Evolutionary conservation across 1,140 invertebrate species (phyloP).

Genomic region (Hycleus cichorii): DNA sequence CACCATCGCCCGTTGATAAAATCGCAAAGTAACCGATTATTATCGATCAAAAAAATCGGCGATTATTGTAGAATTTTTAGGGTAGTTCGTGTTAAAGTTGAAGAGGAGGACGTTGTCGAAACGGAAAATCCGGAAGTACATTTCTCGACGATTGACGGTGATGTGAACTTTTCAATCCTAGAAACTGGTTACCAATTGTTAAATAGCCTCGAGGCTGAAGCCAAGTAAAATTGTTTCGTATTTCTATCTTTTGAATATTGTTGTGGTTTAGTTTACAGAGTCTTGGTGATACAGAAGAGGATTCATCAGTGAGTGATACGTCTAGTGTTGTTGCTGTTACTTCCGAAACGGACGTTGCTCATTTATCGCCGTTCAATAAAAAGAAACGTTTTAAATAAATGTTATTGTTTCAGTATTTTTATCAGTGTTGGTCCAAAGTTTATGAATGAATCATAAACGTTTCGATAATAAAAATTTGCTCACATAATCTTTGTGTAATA

Average conservation of each 20-base stretch:
- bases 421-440: too few relatives aligned
- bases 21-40: constrained; percentile 19
- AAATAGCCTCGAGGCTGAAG: constrained; percentile 29
- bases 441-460: too few relatives aligned
- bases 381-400: constrained; percentile 5
- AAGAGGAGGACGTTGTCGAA: constrained; percentile 27
- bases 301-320: background rate
- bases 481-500: too few relatives aligned
- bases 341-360: background rate
- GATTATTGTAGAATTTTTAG: constrained; percentile 12
- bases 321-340: background rate
- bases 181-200: constrained; percentile 30
- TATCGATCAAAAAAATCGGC: background rate
- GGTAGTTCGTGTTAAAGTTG: constrained; percentile 25
- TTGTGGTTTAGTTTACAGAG: constrained; percentile 18
- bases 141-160: constrained; percentile 26
- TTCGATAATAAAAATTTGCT: too few relatives aligned
- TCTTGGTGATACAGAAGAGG: constrained; percentile 11
- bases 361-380: background rate
- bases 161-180: constrained; percentile 21
- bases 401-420: background rate
- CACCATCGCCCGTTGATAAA: constrained; percentile 21
- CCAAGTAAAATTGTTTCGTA: constrained; percentile 14
- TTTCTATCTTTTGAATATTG: background rate
- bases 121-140: constrained; percentile 29